Evolutionary conservation across 2,888 invertebrate genomes (phyloP), one percentile per base, ranked within the genome.

Genomic region (Gnatocerus cornutus): DNA sequence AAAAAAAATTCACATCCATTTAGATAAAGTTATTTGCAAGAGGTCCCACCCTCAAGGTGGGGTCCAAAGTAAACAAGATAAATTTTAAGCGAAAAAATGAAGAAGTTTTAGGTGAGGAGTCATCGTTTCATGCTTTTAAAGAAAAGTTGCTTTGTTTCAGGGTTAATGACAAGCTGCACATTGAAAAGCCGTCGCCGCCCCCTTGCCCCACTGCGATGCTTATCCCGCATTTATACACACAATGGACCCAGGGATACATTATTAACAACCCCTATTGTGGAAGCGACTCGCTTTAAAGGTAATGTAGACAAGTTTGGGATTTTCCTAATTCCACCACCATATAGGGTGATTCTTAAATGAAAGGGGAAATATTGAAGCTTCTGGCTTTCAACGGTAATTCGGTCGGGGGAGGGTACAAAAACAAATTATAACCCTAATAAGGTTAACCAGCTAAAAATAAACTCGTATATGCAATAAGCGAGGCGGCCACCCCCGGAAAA

Each of bases 211-310:
- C 21, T 4, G 21, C 21, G 21, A 21, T 21, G 21, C 21, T 21
- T 21, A 30, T 12, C 50, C 37, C 48, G 50, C 59, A 59, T 59
- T 59, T 59, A 46, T 30, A 10, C 43, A 33, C 46, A 59, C 59
- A 59, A 59, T 59, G 27, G 46, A 46, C 59, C 39, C 1, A 29
- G 13, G 59, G 14, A 59, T 56, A 56, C 56, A 56, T 56, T 56
- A 56, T 46, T 45, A 46, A 59, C 45, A 12, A 16, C 59, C 59
- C 59, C 59, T 29, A 59, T 59, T 59, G 59, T 59, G 46, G 14
- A 13, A n/a, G 16, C 37, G 39, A 41, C 27, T 41, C 59, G 21
- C 59, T 46, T 50, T 41, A 9, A 27, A 43, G 8, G 46, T 33
- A 59, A 59, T 46, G 45, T 45, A 10, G 30, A 46, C 12, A 7